Conservation (phyloP, 2,797 vertebrate species). For the Malacoctenus gilli region DNA sequence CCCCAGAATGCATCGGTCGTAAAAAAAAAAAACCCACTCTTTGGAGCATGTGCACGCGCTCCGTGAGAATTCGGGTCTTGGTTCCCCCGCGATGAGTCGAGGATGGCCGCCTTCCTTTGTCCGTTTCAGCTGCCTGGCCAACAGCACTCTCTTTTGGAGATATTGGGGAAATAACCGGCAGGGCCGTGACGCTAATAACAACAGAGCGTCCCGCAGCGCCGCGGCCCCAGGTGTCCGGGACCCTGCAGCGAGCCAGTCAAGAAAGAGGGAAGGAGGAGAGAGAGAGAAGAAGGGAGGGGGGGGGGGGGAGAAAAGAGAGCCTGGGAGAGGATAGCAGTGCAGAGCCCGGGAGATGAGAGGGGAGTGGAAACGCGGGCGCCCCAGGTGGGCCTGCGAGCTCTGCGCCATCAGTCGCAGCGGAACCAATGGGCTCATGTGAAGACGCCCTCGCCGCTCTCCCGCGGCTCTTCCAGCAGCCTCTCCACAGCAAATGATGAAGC, state of each 20-base stretch:
- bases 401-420: slow-evolving; percentile 51
- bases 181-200: slow-evolving; percentile 53
- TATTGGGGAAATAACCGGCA: slow-evolving; percentile 42
- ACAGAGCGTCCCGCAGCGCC: slow-evolving; percentile 21
- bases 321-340: slow-evolving; percentile 27
- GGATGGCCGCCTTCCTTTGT: slow-evolving; percentile 26
- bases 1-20: too few species aligned
- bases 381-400: slow-evolving; percentile 54
- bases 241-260: slow-evolving; percentile 33
- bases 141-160: slow-evolving; percentile 70
- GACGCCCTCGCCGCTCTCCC: slow-evolving; percentile 17
- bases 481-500: slow-evolving; percentile 36
- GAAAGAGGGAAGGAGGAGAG: slow-evolving; percentile 13
- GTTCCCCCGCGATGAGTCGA: too few species aligned
- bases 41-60: too few species aligned
- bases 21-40: too few species aligned
- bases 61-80: too few species aligned
- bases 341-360: slow-evolving; percentile 49
- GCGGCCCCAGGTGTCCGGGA: slow-evolving; percentile 34
- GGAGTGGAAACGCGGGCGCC: slow-evolving; percentile 38
- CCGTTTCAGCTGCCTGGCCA: slow-evolving; percentile 48
- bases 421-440: slow-evolving; percentile 49
- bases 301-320: slow-evolving; percentile 13
- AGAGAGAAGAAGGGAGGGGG: slow-evolving; percentile 13
- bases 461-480: slow-evolving; percentile 18